Evolutionary conservation across 2,113 vertebrate species (phyloP), one percentile per base, ranked within the genome.

Genomic region (Hypocryptadius cinnamomeus): DNA sequence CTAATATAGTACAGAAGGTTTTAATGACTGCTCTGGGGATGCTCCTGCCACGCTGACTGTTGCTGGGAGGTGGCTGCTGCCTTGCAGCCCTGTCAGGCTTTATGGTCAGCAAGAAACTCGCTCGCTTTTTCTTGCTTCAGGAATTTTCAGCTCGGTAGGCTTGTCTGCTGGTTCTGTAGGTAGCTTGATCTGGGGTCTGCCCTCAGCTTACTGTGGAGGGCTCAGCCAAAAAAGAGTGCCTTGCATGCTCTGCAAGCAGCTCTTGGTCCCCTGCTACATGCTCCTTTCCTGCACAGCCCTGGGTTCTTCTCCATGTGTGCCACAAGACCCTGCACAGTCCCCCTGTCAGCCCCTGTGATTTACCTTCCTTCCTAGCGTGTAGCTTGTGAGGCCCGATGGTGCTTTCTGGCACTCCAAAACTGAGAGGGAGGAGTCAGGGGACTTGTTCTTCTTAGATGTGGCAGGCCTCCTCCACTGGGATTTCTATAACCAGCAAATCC

Each of bases 401-500:
- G 80, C 61, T 81, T 81, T 19, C 59, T 50, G 60, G 59, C 54
- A 1, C 59, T 73, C 30, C 0, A 0, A 16, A 79, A n/a, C 15
- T 6, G 50, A 66, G 79, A 93, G 80, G 95, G 91, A 89, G 87
- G 94, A 95, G 94, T 47, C 4, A 2, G 60, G 81, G 87, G 63
- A 57, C 73, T 92, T 15, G 30, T 8, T 1, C 30, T 71, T 5
- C 80, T 72, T 16, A 5, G 37, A 50, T 89, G 66, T 87, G 89
- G 86, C 88, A 64, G 56, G 54, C 50, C 63, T 79, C 74, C 82
- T 92, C 93, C 6, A 0, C 87, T 10, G 90, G 64, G 84, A 54
- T 73, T 93, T 79, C 92, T 91, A 13, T 82, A 92, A 77, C 14
- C 30, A 72, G 92, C 84, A 73, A n/a, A 89, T 92, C 84, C 50